Conservation (phyloP, 2,797 vertebrate genomes). For the Microctenopoma steveboyesi region DNA sequence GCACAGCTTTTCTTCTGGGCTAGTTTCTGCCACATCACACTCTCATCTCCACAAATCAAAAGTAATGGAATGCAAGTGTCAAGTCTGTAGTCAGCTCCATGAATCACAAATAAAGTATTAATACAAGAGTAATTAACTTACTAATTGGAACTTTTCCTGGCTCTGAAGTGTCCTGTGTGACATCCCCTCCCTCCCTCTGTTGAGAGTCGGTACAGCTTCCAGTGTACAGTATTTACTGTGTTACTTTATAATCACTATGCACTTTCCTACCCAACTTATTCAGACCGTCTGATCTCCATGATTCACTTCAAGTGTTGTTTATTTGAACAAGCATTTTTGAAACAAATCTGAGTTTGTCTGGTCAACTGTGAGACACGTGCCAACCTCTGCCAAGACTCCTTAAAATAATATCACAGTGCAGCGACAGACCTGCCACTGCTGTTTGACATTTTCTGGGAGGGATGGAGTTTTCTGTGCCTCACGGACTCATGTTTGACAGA, state of each 20-base stretch:
- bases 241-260: conserved; percentile 13
- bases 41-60: conserved; percentile 64
- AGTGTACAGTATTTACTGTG: conserved; percentile 20
- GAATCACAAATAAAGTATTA: conserved; percentile 78
- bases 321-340: conserved; percentile 61
- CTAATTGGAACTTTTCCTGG: conserved; percentile 66
- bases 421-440: conserved; percentile 64
- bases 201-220: conserved; percentile 12
- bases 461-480: conserved; percentile 61
- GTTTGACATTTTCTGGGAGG: conserved; percentile 72
- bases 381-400: conserved; percentile 65
- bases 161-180: conserved; percentile 47
- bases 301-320: conserved; percentile 61
- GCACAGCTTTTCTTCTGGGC: conserved; percentile 16
- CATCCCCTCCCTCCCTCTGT: conserved; percentile 34
- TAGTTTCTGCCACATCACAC: conserved; percentile 34
- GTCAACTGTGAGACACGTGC: conserved; percentile 69
- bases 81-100: conserved; percentile 62
- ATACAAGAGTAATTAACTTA: conserved; percentile 70
- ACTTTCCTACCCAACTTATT: conserved; percentile 45
- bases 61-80: conserved; percentile 68
- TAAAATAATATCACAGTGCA: conserved; percentile 57
- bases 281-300: conserved; percentile 35
- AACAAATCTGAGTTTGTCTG: conserved; percentile 67
- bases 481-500: conserved; percentile 76